Base-by-base conservation (phyloP, 2,888 invertebrate genomes). In the Strigamia maritima region DNA sequence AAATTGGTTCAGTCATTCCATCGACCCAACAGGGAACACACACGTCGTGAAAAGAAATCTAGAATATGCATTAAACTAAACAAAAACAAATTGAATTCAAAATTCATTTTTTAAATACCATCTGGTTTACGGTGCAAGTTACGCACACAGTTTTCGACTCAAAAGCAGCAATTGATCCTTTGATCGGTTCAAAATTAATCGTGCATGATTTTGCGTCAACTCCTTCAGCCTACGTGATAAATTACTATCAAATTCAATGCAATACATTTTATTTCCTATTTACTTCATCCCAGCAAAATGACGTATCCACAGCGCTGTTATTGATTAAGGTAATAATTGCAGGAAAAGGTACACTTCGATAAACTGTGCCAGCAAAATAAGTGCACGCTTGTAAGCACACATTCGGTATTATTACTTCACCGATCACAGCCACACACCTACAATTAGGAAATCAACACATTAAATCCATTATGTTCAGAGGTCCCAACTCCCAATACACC, bases 1-100 rank as follows among this genome's bases (percentile, higher is more conserved):
- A 76, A 8, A 76, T 22, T 22, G 76, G 76, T 4, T 76, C 38
- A 6, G 8, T 14, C 44, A 76, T 35, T 14, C 76, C 76, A 4
- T 76, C 44, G 8, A 76, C 19, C 76, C 76, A 76, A 14, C 76
- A 76, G 10, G 76, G 76, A 16, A 76, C 44, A 10, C 76, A 76
- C n/a, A 76, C 40, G 14, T 76, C 76, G 19, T 76, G 76, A 35
- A 76, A 40, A 2, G 38, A 38, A 40, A 40, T 44, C 76, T 76
- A 22, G 40, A 60, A 60, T 31, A 31, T 31, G n/a, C n/a, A 31
- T 31, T 1, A 16, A 60, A 0, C 60, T 24, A 0, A 6, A 19
- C 1, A 4, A 10, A 19, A 60, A 10, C 60, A 60, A 24, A 24
- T 10, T 3, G 12, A 24, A 24, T 60, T 22, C 60, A 6, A 60